phyloP scores from a whole-genome alignment of 1,140 invertebrate species.

The Zaprionus davidi region DNA sequence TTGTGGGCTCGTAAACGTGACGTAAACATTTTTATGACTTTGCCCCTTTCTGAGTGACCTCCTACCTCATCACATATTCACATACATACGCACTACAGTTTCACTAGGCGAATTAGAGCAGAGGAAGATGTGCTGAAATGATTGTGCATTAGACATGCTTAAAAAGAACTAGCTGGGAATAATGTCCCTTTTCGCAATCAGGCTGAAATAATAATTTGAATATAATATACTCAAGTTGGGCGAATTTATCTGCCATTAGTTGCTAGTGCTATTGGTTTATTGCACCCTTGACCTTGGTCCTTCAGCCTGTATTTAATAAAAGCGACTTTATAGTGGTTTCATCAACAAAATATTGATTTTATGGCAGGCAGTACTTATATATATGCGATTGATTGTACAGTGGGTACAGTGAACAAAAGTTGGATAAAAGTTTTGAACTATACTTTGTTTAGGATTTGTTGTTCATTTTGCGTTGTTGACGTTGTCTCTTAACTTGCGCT shows the following conservation, averaged over 20 bases:
- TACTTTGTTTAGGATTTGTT: background rate
- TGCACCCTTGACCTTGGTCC: background rate
- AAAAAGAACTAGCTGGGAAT: slow-evolving; percentile 5
- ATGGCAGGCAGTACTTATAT: background rate
- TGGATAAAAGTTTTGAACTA: background rate
- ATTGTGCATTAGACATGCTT: slow-evolving; percentile 13
- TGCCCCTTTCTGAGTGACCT: slow-evolving; percentile 17
- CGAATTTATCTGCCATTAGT: slow-evolving; percentile 1
- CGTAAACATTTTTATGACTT: slow-evolving; percentile 41
- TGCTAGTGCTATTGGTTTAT: background rate
- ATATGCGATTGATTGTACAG: background rate
- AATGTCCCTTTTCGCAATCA: background rate
- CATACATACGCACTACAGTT: slow-evolving; percentile 4
- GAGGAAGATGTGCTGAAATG: slow-evolving; percentile 21
- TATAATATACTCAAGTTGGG: background rate
- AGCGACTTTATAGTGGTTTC: background rate
- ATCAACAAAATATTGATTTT: background rate
- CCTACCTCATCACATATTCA: too few species aligned
- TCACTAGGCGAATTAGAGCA: slow-evolving; percentile 16
- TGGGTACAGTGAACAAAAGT: background rate
- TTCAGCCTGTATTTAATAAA: background rate
- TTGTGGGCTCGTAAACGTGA: slow-evolving; percentile 38
- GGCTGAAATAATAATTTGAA: slow-evolving; percentile 1
- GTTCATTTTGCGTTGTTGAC: background rate
- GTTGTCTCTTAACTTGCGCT: background rate